Evolutionary conservation across 2,797 vertebrate genomes (phyloP), one percentile per base, ranked within the genome.

Genomic region (Pristis pectinata): DNA sequence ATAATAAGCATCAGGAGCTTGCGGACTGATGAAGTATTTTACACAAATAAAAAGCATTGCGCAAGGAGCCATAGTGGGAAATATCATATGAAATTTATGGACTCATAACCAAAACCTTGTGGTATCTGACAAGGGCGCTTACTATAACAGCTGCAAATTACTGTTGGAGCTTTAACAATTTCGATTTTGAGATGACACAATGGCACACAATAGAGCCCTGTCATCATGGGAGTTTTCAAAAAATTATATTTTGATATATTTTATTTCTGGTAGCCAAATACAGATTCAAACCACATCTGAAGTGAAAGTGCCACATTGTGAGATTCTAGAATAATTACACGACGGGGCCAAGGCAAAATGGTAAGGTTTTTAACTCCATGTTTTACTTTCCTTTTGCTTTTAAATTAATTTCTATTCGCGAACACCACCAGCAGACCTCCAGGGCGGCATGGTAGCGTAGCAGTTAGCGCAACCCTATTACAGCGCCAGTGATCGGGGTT

Each of bases 31-130:
- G 34, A 37, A 94, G 61, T 30, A 49, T 19, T 44, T 19, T 94
- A 53, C 5, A 76, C 27, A 97, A 97, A 97, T 96, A 96, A 30
- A 95, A 94, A 95, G 96, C 96, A 97, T 97, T 97, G 97, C 97
- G 96, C 97, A 97, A 98, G 97, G 96, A 97, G 97, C 97, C 97
- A 97, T 97, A 97, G 96, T 97, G 97, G 97, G 97, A 97, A 96
- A 95, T 94, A 96, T 97, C 96, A 97, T 97, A 97, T 64, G 61
- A 41, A 70, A 49, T 49, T n/a, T 97, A 97, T 97, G 97, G 97
- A 96, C 96, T 97, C 97, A 96, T 97, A 97, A 97, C 97, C 97
- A 97, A 97, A 97, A 97, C 97, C 97, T 97, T 97, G 96, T 97
- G 96, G 96, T 44, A 94, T 96, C 97, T 97, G 96, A 74, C 96